These are phyloP conservation scores for Istiophorus platypterus DNA, from an alignment of 2,113 vertebrate genomes.

Conservation along the genomic window DNA sequence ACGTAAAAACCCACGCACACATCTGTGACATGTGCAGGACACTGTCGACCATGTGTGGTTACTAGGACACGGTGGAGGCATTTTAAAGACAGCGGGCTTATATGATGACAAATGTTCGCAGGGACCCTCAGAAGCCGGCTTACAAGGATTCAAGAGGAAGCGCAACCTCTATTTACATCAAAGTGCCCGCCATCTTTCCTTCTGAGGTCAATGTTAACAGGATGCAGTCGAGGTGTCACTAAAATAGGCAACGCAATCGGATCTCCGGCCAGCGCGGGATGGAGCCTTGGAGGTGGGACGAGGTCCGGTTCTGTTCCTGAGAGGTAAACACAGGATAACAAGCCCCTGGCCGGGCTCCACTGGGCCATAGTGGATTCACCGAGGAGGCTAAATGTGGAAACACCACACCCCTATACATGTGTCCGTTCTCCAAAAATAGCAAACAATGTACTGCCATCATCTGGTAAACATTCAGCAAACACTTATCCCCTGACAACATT, in stretches of 20 bases:
- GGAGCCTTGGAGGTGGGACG: slow-evolving; percentile 63
- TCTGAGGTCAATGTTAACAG: slow-evolving; percentile 74
- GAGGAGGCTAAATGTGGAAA: slow-evolving; percentile 74
- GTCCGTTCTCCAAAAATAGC: slow-evolving; percentile 74
- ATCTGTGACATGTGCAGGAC: slow-evolving; percentile 43
- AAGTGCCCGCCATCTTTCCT: slow-evolving; percentile 72
- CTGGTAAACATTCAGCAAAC: slow-evolving; percentile 80
- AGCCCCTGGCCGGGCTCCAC: slow-evolving; percentile 49
- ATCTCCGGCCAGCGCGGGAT: slow-evolving; percentile 72
- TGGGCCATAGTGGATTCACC: slow-evolving; percentile 73
- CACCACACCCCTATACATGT: slow-evolving; percentile 78
- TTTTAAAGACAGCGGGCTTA: slow-evolving; percentile 72
- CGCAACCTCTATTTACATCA: slow-evolving; percentile 81
- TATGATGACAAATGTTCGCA: slow-evolving; percentile 66
- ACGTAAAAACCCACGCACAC: slow-evolving; percentile 29
- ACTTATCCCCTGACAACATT: slow-evolving; percentile 75
- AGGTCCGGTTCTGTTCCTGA: slow-evolving; percentile 74
- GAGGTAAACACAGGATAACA: slow-evolving; percentile 84
- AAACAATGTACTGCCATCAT: slow-evolving; percentile 82
- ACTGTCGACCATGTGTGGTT: slow-evolving; percentile 46
- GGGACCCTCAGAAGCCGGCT: slow-evolving; percentile 69
- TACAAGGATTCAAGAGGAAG: slow-evolving; percentile 70
- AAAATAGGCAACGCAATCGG: slow-evolving; percentile 78
- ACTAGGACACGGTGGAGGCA: slow-evolving; percentile 38
- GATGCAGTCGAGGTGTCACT: slow-evolving; percentile 79